Evolutionary conservation across 2,888 invertebrate species (phyloP), one percentile per base, ranked within the genome.

Genomic region (Cactoblastis cactorum): DNA sequence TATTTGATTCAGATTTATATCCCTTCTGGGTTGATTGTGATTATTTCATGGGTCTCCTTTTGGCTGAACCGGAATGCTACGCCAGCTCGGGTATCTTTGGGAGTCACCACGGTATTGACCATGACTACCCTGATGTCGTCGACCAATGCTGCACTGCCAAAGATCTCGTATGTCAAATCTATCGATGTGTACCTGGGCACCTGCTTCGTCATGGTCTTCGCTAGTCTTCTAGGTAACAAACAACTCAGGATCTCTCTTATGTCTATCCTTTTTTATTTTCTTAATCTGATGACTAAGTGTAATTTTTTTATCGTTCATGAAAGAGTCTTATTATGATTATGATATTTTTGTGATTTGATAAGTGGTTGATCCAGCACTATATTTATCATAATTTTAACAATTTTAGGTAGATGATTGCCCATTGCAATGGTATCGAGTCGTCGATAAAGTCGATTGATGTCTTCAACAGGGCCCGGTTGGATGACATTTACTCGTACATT

Each of bases 201-300:
- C 79, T 98, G 97, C 92, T 98, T 98, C 95, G 96, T 98, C 80
- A 98, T 98, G 98, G 98, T 98, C 83, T 98, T 98, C 92, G 98
- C 98, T 71, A 97, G 97, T 84, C 92, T 98, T 78, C 91, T 98
- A 91, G 97, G 97, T 96, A 92, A 93, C 60, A 52, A 53, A 32
- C n/a, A n/a, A 33, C 4, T 14, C 14, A 17, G 11, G 12, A n/a
- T 6, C 28, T 28, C 28, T 28, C 5, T 2, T 28, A 6, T 9
- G 8, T 9, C 28, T 6, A 28, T 4, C n/a, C n/a, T n/a, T n/a
- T n/a, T n/a, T n/a, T n/a, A n/a, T n/a, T n/a, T n/a, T n/a, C n/a
- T n/a, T n/a, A n/a, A n/a, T n/a, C n/a, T n/a, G n/a, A n/a, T n/a
- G n/a, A n/a, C n/a, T n/a, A n/a, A n/a, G n/a, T n/a, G n/a, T n/a